Evolutionary conservation across 2,113 vertebrate species (phyloP).

Genomic region (Cacatua alba): DNA sequence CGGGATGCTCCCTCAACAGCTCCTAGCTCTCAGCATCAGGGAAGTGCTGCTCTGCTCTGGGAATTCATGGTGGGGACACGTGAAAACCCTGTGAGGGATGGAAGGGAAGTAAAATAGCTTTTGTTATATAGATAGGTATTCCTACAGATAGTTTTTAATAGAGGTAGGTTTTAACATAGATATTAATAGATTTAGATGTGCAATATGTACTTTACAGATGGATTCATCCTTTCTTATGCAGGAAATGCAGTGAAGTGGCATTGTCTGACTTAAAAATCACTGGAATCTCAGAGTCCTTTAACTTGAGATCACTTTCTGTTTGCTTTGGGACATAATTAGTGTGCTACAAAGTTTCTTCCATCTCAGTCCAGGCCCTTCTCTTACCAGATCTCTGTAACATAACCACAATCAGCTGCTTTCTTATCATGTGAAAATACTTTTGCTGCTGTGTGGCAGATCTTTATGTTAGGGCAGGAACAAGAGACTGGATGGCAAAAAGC

Average conservation of each 20-base stretch:
- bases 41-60: background rate
- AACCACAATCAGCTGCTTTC: background rate
- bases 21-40: background rate
- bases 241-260: background rate
- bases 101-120: background rate
- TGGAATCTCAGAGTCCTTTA: background rate
- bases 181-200: background rate
- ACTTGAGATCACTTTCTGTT: background rate
- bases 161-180: background rate
- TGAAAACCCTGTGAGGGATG: background rate
- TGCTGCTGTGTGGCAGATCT: background rate
- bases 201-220: background rate
- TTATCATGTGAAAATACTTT: background rate
- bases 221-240: background rate
- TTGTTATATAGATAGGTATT: background rate
- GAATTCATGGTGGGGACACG: fast-evolving
- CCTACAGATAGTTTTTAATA: background rate
- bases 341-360: background rate
- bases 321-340: background rate
- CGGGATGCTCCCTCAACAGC: background rate
- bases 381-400: background rate
- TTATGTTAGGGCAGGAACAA: background rate
- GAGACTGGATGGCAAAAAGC: background rate
- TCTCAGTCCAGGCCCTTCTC: background rate
- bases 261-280: background rate